Conservation (phyloP, 1,140 invertebrate species). For the honey bee (Apis mellifera) region DNA sequence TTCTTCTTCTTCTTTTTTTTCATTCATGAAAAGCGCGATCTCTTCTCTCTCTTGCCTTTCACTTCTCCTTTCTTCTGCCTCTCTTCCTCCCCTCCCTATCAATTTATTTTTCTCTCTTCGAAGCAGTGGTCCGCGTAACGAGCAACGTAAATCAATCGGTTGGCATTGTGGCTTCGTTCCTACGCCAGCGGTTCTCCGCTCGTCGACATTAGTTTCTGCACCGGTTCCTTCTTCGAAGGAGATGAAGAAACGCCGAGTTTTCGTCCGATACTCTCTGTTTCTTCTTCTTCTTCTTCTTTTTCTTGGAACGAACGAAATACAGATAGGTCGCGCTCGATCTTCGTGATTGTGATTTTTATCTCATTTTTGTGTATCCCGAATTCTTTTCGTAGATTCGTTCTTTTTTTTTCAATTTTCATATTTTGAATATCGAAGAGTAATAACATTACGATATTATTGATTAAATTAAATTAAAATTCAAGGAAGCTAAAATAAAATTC, state of each 20-base stretch:
- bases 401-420: too few species aligned
- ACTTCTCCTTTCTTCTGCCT: constrained; percentile 12
- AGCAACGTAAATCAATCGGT: constrained; percentile 82
- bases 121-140: constrained; percentile 81
- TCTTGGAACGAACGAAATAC: too few species aligned
- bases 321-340: too few species aligned
- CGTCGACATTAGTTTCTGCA: not conserved
- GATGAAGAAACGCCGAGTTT: not conserved
- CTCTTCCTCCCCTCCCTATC: constrained; percentile 70
- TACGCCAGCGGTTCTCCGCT: constrained; percentile 61
- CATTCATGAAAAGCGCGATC: constrained; percentile 30
- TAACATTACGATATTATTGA: too few species aligned
- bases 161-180: constrained; percentile 78
- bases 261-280: not conserved
- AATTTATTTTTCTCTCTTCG: constrained; percentile 80
- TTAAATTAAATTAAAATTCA: too few species aligned
- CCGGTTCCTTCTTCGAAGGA: too few species aligned
- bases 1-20: not conserved
- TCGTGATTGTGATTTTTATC: too few species aligned
- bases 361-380: too few species aligned
- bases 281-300: too few species aligned
- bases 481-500: too few species aligned
- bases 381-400: too few species aligned
- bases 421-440: too few species aligned
- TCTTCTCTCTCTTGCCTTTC: not conserved